Evolutionary conservation across 2,888 invertebrate genomes (phyloP), one percentile per base, ranked within the genome.

Genomic region (Axea sp.): DNA sequence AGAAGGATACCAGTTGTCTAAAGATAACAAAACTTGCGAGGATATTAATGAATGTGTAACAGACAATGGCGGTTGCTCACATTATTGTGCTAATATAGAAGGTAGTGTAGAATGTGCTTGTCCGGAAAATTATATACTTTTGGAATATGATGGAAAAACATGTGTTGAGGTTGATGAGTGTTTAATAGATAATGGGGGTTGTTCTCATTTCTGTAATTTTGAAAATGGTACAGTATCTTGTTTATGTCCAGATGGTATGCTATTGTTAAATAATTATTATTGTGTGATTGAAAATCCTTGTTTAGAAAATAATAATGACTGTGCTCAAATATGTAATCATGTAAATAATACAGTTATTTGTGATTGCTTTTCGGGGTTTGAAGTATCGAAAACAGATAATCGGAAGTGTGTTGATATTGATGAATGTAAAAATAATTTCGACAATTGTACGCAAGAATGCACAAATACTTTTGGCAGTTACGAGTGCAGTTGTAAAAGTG

Each of bases 51-150:
- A 87, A 22, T 89, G 89, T 71, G 84, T 88, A 1, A 82, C 78
- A 5, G 81, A 88, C 37, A 91, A 91, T 73, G 91, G 91, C 0
- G 90, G 90, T n/a, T 92, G 92, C 81, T 89, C 88, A 6, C 90
- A 89, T 68, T 68, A 84, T 39, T 83, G 86, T 55, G 81, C 83
- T 1, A 82, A 87, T 47, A 83, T 78, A 1, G 83, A 86, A 0
- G 87, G 86, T 1, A 79, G 84, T 1, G 82, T 86, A 8, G 86
- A 87, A 43, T 88, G 89, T 39, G 83, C 86, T 1, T 89, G 89
- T 77, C 88, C 86, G 0, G 89, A 89, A 11, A 85, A 87, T 14
- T 89, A 90, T 8, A 89, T 86, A 62, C 79, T 88, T n/a, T 82
- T 89, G 1, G 85, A 84, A 15, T 87, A 88, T 35, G 84, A 86